A percentile compares a stretch with the other conserved stretches of the same genome.
Evolutionary conservation across 2,888 invertebrate species (phyloP).

Genomic region (Apodemia mormo): DNA sequence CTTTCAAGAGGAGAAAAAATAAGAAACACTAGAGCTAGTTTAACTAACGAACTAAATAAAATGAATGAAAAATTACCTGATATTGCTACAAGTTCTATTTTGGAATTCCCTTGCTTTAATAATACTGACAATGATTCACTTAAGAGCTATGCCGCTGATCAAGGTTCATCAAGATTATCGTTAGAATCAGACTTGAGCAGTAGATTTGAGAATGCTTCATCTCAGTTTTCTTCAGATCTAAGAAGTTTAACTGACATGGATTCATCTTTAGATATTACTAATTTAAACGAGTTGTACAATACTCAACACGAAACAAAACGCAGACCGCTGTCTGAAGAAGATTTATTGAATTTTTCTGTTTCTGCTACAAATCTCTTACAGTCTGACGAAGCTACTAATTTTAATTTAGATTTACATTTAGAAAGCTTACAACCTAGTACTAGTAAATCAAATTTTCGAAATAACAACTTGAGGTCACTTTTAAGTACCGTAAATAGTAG

Average conservation of each 20-base stretch:
- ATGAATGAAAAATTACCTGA: conserved; percentile 29
- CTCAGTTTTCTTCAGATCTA: not conserved
- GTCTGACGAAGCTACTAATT: conserved; percentile 71
- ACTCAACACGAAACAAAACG: not conserved
- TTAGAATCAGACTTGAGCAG: conserved; percentile 6
- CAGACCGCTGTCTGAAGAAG: conserved; percentile 7
- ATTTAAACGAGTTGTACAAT: not conserved
- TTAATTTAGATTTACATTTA: conserved; percentile 86
- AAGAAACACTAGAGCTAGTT: conserved; percentile 70
- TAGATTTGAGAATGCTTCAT: conserved; percentile 11
- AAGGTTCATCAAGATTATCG: conserved; percentile 4
- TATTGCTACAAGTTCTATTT: not conserved
- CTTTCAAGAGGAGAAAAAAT: conserved; percentile 76
- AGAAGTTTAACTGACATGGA: conserved; percentile 11
- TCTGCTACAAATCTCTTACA: conserved; percentile 76
- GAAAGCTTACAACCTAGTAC: conserved; percentile 82
- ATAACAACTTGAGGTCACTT: conserved; percentile 32
- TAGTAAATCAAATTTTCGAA: conserved; percentile 43
- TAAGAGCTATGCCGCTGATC: conserved; percentile 4
- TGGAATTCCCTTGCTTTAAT: not conserved
- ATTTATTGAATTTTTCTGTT: conserved; percentile 78
- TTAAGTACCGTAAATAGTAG: conserved; percentile 25
- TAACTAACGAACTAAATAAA: conserved; percentile 62
- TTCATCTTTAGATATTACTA: not conserved
- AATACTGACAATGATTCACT: conserved; percentile 6